Evolutionary conservation across 2,888 invertebrate species (phyloP).

Genomic region (Linyphia triangularis): DNA sequence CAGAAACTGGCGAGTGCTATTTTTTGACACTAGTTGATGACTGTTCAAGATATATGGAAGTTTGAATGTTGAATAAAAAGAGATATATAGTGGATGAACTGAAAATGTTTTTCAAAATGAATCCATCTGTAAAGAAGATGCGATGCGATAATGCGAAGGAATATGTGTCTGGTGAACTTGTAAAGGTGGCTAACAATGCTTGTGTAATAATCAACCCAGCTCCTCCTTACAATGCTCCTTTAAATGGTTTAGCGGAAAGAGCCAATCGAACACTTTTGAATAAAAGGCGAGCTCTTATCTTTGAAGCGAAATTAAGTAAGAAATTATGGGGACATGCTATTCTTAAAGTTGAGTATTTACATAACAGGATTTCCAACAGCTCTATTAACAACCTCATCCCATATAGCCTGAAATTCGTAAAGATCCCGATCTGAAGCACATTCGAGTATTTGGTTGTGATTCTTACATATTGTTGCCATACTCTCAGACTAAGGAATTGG

Average conservation of each 20-base stretch:
- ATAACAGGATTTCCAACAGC: conserved; percentile 42
- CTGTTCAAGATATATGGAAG: too few relatives aligned
- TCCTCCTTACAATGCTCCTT: too few relatives aligned
- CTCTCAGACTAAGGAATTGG: neutral
- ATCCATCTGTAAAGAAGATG: too few relatives aligned
- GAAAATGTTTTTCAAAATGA: too few relatives aligned
- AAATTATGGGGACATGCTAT: conserved; percentile 72
- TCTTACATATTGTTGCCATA: neutral
- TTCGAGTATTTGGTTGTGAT: conserved; percentile 28
- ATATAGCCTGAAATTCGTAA: neutral
- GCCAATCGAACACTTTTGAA: conserved; percentile 54
- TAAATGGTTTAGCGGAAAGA: conserved; percentile 56
- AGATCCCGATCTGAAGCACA: neutral
- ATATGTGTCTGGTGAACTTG: too few relatives aligned
- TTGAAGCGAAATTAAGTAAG: conserved; percentile 39
- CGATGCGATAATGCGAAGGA: too few relatives aligned
- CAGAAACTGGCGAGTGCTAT: too few relatives aligned
- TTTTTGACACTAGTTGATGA: too few relatives aligned
- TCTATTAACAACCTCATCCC: neutral
- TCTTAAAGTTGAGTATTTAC: conserved; percentile 66
- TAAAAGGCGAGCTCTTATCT: conserved; percentile 50
- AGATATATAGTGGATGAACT: too few relatives aligned
- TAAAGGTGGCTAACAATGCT: too few relatives aligned
- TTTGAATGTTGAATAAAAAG: too few relatives aligned
- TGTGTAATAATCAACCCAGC: too few relatives aligned